Conservation (phyloP, 1,140 invertebrate species). For the Procambarus virginalis region DNA sequence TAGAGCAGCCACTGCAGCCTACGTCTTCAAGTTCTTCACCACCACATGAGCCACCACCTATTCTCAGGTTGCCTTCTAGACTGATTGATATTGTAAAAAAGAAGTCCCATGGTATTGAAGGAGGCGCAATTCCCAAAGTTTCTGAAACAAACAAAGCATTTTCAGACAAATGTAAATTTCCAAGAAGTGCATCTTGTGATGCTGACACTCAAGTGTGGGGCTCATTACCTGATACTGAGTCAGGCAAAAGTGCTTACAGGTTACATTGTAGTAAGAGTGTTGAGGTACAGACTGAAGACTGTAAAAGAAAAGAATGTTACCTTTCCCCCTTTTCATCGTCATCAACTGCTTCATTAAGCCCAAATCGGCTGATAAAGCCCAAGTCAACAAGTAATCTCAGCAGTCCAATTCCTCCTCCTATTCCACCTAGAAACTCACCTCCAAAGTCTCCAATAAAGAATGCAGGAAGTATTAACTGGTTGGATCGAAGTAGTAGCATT, state of each 20-base stretch:
- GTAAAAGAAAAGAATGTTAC: background rate
- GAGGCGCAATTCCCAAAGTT: background rate
- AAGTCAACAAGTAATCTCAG: conserved; percentile 6
- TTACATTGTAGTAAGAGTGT: conserved; percentile 17
- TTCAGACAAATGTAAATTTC: background rate
- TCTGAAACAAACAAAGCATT: background rate
- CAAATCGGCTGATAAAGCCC: background rate
- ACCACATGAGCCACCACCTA: conserved; percentile 5
- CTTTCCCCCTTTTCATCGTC: background rate
- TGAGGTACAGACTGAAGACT: conserved; percentile 29
- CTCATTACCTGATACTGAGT: conserved; percentile 11
- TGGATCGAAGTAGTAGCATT: conserved; percentile 60
- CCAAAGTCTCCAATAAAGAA: conserved; percentile 26
- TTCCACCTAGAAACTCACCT: conserved; percentile 29
- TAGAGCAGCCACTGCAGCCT: background rate
- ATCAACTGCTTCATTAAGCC: conserved; percentile 1
- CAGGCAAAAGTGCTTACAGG: background rate
- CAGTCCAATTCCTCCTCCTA: conserved; percentile 33
- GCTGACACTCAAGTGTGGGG: conserved; percentile 38
- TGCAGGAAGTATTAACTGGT: conserved; percentile 37
- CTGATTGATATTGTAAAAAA: too few relatives aligned
- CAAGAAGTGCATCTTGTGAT: conserved; percentile 47
- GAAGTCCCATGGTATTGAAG: background rate
- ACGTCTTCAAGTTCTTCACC: background rate
- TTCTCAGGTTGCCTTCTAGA: background rate